Conservation (phyloP, 2,888 invertebrate species). For the Parnassius orleans region DNA sequence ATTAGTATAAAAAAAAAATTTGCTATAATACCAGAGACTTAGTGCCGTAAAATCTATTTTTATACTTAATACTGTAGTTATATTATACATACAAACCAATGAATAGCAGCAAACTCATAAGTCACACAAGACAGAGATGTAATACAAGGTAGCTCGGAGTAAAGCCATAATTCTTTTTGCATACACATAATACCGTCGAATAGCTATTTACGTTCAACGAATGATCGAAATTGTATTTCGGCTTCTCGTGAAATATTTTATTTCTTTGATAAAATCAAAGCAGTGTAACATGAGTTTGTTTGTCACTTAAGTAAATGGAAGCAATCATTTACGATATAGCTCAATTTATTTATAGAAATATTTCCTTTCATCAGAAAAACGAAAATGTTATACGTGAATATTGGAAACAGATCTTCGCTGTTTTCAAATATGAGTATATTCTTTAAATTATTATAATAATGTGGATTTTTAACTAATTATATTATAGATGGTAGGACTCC, state of each 20-base stretch:
- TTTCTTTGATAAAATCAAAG: slow-evolving; percentile 7
- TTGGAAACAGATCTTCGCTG: too few species aligned
- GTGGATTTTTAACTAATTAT: too few species aligned
- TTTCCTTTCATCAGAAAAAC: too few species aligned
- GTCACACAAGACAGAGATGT: slow-evolving; percentile 20
- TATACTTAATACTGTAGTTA: too few species aligned
- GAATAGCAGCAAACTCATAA: slow-evolving; percentile 12
- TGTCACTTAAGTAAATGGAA: not conserved
- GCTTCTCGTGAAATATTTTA: slow-evolving; percentile 7
- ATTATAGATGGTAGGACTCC: too few species aligned
- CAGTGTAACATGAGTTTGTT: slow-evolving; percentile 10
- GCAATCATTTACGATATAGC: not conserved
- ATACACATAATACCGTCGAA: slow-evolving; percentile 23
- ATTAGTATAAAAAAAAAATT: too few species aligned
- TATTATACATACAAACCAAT: slow-evolving; percentile 5
- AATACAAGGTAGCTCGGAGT: slow-evolving; percentile 8
- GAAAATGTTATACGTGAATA: too few species aligned
- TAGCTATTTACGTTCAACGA: slow-evolving; percentile 25
- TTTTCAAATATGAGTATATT: too few species aligned
- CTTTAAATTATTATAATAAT: too few species aligned
- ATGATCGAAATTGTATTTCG: slow-evolving; percentile 20
- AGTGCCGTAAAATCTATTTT: too few species aligned
- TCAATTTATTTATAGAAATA: not conserved
- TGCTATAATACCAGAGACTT: too few species aligned
- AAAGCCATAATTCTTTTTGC: slow-evolving; percentile 21